A percentile compares a stretch with the other conserved stretches of the same genome.
phyloP scores from a whole-genome alignment of 2,113 vertebrate species.

The Pseudopodoces humilis region DNA sequence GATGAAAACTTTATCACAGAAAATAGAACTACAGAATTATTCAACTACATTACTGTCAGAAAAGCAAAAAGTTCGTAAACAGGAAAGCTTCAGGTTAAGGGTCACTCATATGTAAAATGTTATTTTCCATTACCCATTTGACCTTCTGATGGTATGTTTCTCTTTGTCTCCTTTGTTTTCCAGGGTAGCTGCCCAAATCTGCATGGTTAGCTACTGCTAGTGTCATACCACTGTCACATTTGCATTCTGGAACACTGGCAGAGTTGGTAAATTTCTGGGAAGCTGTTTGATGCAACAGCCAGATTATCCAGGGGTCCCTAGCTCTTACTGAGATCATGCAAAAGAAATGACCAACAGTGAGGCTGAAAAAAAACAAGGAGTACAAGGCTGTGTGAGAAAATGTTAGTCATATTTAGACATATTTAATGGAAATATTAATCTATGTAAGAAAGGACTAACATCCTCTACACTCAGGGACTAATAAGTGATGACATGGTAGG shows the following conservation, averaged over 20 bases:
- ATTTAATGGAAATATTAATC: not conserved
- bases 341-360: not conserved
- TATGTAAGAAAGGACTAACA: not conserved
- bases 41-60: not conserved
- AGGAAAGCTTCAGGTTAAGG: not conserved
- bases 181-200: not conserved
- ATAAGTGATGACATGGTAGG: not conserved
- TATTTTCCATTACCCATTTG: not conserved
- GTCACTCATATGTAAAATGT: not conserved
- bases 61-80: not conserved
- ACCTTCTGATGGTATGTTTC: not conserved
- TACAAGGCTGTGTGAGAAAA: not conserved
- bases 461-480: not conserved
- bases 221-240: not conserved
- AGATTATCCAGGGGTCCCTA: not conserved
- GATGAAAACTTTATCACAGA: not conserved
- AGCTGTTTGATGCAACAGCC: not conserved
- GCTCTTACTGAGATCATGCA: not conserved
- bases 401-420: not conserved
- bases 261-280: not conserved
- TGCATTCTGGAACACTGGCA: not conserved
- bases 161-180: not conserved
- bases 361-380: not conserved
- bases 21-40: not conserved
- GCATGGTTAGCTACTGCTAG: not conserved